These are phyloP conservation scores for Mallateleia sp. DNA, from an alignment of 2,888 invertebrate genomes.

Conservation along the genomic window DNA sequence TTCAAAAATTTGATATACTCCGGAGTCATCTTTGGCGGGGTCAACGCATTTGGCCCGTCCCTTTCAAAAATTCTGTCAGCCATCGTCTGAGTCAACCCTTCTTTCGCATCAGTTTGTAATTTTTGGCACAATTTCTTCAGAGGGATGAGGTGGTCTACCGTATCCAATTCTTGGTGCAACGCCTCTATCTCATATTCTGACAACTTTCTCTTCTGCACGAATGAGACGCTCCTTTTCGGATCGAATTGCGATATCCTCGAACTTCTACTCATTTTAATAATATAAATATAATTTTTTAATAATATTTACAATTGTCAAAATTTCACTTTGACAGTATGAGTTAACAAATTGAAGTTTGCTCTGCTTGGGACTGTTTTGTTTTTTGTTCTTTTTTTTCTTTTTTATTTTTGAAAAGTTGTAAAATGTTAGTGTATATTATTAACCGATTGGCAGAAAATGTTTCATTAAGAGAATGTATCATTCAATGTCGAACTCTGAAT, in stretches of 20 bases:
- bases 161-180: constrained; percentile 87
- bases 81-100: constrained; percentile 91
- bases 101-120: constrained; percentile 81
- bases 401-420: too few species aligned
- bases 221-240: constrained; percentile 61
- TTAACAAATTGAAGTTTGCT: too few species aligned
- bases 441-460: too few species aligned
- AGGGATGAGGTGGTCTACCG: constrained; percentile 86
- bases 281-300: too few species aligned
- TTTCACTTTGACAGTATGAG: too few species aligned
- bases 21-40: constrained; percentile 93
- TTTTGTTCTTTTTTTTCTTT: too few species aligned
- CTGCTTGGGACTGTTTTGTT: too few species aligned
- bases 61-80: constrained; percentile 91
- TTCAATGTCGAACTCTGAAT: too few species aligned
- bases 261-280: constrained; percentile 41
- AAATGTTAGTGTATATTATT: too few species aligned
- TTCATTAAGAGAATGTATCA: too few species aligned
- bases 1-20: constrained; percentile 93
- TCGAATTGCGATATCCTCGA: constrained; percentile 55
- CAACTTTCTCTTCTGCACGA: constrained; percentile 81
- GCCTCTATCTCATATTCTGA: constrained; percentile 85
- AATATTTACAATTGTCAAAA: too few species aligned
- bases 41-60: constrained; percentile 93
- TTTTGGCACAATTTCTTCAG: constrained; percentile 84